phyloP scores from a whole-genome alignment of 2,888 invertebrate species.

The Scaptomyza parva region DNA sequence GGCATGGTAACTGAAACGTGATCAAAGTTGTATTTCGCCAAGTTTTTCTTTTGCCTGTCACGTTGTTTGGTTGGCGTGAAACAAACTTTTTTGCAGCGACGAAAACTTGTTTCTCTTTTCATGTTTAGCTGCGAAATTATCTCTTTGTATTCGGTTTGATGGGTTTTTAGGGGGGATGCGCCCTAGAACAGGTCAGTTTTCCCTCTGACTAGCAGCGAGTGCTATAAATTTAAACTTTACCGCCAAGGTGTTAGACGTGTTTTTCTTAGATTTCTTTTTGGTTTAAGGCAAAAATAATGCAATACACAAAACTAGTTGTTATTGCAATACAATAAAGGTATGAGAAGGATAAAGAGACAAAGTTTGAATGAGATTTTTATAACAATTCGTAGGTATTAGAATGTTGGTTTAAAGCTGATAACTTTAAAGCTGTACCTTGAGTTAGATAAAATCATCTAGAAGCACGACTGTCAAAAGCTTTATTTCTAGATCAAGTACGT shows the following conservation, averaged over 20 bases:
- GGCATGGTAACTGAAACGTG: conserved; percentile 58
- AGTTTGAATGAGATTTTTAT: not conserved
- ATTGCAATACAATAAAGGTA: conserved; percentile 33
- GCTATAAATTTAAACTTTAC: conserved; percentile 58
- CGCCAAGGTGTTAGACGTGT: conserved; percentile 20
- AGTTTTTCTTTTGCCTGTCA: conserved; percentile 52
- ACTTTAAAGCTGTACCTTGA: no score
- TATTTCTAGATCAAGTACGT: not conserved
- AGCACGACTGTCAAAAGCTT: no score
- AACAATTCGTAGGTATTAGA: no score
- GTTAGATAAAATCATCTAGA: no score
- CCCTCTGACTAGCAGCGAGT: conserved; percentile 8
- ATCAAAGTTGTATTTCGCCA: conserved; percentile 52
- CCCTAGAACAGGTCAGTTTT: conserved; percentile 41
- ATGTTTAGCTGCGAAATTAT: conserved; percentile 55
- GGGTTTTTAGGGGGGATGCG: conserved; percentile 9
- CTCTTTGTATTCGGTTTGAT: conserved; percentile 49
- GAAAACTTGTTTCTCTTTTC: conserved; percentile 58
- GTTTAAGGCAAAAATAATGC: not conserved
- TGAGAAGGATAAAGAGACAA: not conserved
- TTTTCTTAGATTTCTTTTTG: conserved; percentile 1
- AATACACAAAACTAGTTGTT: conserved; percentile 8
- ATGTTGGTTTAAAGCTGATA: no score
- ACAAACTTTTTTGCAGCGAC: conserved; percentile 42
- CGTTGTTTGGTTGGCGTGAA: conserved; percentile 38